Conservation (phyloP, 2,113 vertebrate genomes). For the Lycaon pictus region DNA sequence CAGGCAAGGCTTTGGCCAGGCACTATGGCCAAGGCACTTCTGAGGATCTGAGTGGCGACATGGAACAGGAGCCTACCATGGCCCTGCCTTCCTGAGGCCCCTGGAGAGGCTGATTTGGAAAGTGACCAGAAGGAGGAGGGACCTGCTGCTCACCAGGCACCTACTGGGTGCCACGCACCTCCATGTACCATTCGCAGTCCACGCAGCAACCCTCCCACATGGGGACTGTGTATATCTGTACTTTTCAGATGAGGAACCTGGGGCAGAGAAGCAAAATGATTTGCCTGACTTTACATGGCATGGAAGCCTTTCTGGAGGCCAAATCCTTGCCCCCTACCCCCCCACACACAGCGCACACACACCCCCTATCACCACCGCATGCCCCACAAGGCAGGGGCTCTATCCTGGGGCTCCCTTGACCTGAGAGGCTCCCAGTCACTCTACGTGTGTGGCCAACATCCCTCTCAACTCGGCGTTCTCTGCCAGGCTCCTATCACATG, state of each 20-base stretch:
- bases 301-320: neutral
- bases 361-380: neutral
- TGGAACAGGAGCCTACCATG: neutral
- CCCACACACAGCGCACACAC: no score
- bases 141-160: neutral
- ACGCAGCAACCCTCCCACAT: neutral
- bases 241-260: constrained; percentile 40
- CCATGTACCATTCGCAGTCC: neutral
- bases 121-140: neutral
- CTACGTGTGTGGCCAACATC: neutral
- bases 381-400: neutral
- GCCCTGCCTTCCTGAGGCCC: neutral
- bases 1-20: neutral
- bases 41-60: neutral
- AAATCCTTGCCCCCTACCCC: no score
- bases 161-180: neutral
- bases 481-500: neutral
- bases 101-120: neutral
- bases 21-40: neutral
- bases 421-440: neutral
- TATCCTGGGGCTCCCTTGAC: neutral
- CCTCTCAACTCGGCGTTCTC: neutral
- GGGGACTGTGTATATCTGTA: neutral
- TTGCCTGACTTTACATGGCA: neutral
- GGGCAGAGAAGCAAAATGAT: constrained; percentile 27